phyloP scores from a whole-genome alignment of 2,888 invertebrate species.

The Lasius platythorax region DNA sequence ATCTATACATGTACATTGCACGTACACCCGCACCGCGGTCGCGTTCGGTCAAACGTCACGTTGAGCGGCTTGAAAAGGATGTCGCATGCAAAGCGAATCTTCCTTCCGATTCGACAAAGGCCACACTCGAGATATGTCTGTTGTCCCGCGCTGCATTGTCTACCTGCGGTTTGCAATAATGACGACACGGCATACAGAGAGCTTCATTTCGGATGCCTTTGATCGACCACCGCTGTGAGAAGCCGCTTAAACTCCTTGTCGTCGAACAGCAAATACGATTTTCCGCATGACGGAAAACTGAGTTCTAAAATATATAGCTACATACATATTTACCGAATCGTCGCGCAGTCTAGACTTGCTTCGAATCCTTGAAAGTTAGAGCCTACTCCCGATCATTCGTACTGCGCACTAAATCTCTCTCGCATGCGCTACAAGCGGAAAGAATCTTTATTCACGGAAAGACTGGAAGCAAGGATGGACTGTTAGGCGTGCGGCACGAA shows the following conservation, averaged over 20 bases:
- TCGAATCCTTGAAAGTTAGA: neutral
- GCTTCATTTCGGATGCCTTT: slow-evolving; percentile 78
- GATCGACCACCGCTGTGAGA: slow-evolving; percentile 70
- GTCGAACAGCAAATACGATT: slow-evolving; percentile 26
- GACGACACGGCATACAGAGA: slow-evolving; percentile 77
- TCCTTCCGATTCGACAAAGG: slow-evolving; percentile 76
- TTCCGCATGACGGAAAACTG: neutral
- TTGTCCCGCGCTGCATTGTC: slow-evolving; percentile 71
- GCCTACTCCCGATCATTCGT: neutral
- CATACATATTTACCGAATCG: neutral
- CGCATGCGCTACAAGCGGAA: slow-evolving; percentile 4
- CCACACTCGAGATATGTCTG: slow-evolving; percentile 71
- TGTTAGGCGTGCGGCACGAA: slow-evolving; percentile 32
- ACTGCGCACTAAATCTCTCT: slow-evolving; percentile 15
- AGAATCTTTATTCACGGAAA: slow-evolving; percentile 31
- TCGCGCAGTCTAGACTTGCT: neutral
- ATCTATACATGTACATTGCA: neutral
- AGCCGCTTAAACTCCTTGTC: slow-evolving; percentile 36
- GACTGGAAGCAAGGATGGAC: slow-evolving; percentile 45
- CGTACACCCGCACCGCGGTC: neutral
- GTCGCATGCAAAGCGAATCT: slow-evolving; percentile 79
- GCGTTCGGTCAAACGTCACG: slow-evolving; percentile 70
- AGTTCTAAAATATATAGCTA: too few relatives aligned
- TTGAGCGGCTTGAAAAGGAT: slow-evolving; percentile 73
- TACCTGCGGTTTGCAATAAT: slow-evolving; percentile 77